phyloP scores from a whole-genome alignment of 2,797 vertebrate genomes.

The Rallus crepitans region DNA sequence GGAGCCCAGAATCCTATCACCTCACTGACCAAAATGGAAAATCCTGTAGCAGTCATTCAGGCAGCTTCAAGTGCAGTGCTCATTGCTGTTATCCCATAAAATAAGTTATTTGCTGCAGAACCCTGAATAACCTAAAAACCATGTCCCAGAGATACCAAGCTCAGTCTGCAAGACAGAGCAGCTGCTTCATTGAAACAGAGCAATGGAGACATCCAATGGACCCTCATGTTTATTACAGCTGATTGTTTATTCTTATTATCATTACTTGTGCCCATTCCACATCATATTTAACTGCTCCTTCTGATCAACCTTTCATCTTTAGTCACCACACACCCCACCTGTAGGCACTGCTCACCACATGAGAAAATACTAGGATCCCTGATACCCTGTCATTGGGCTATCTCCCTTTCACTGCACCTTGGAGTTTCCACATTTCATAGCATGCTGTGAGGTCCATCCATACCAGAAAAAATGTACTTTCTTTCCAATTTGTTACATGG shows the following conservation, averaged over 20 bases:
- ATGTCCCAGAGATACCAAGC: rapidly evolving
- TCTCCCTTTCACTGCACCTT: neutral
- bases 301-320: rapidly evolving
- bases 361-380: neutral
- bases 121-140: neutral
- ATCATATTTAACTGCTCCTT: neutral
- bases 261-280: neutral
- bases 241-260: neutral
- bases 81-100: neutral
- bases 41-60: neutral
- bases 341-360: neutral
- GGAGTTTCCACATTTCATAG: neutral
- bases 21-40: neutral
- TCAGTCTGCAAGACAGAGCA: neutral
- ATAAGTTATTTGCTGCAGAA: neutral
- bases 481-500: neutral
- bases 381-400: rapidly evolving
- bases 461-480: neutral
- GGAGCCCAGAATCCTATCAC: neutral
- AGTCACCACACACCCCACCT: rapidly evolving
- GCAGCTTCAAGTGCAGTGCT: neutral
- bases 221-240: slow-evolving; percentile 49
- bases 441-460: too few species aligned
- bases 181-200: slow-evolving; percentile 28
- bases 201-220: slow-evolving; percentile 59